phyloP scores from a whole-genome alignment of 2,888 invertebrate genomes.

The Cerastoderma edule region DNA sequence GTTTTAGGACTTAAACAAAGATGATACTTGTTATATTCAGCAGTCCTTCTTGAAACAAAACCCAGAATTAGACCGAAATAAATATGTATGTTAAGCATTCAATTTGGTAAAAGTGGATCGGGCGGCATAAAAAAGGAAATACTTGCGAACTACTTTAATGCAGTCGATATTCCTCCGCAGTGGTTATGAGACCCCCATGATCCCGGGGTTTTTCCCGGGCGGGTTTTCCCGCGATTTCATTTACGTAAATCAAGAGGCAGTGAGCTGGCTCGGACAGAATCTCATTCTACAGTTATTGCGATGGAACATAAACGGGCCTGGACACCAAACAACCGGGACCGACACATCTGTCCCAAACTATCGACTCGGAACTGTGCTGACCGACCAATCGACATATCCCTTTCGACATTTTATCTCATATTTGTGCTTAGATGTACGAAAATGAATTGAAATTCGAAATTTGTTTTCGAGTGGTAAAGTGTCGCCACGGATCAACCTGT shows the following conservation, averaged over 20 bases:
- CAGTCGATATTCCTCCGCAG: not conserved
- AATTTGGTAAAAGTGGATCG: constrained; percentile 3
- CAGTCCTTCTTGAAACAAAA: not conserved
- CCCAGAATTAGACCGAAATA: not conserved
- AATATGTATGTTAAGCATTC: not conserved
- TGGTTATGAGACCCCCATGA: constrained; percentile 6
- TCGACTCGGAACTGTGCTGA: too few relatives aligned
- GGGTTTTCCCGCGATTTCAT: constrained; percentile 42
- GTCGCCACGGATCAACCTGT: too few relatives aligned
- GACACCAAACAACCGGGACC: too few relatives aligned
- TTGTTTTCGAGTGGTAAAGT: too few relatives aligned
- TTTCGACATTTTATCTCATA: too few relatives aligned
- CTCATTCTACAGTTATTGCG: constrained; percentile 56
- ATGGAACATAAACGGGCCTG: constrained; percentile 56
- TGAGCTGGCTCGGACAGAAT: constrained; percentile 46
- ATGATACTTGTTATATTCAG: not conserved
- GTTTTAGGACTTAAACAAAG: too few relatives aligned
- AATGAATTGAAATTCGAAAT: too few relatives aligned
- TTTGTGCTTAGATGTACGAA: too few relatives aligned
- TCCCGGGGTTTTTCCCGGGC: not conserved
- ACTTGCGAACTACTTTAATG: not conserved
- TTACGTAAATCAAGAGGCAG: constrained; percentile 51
- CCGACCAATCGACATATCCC: too few relatives aligned
- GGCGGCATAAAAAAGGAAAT: not conserved
- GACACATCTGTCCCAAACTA: too few relatives aligned